These are phyloP conservation scores for Neocrepidodera transversa DNA, from an alignment of 2,888 invertebrate genomes.

Conservation along the genomic window DNA sequence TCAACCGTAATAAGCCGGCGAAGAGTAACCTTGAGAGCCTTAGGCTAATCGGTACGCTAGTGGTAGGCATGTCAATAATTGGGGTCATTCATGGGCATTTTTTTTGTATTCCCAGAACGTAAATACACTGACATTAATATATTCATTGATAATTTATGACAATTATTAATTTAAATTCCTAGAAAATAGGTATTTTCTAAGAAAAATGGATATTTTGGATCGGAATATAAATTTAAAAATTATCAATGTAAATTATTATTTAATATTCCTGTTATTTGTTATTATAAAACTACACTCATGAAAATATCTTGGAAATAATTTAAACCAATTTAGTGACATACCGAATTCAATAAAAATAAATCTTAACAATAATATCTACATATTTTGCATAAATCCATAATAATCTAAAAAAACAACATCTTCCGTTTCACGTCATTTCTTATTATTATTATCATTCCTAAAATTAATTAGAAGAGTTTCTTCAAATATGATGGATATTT, in stretches of 20 bases:
- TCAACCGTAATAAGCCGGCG: slow-evolving; percentile 13
- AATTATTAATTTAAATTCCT: no score
- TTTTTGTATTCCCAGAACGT: slow-evolving; percentile 8
- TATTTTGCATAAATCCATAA: not conserved
- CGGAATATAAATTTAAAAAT: no score
- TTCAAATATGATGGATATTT: no score
- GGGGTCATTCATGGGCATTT: slow-evolving; percentile 21
- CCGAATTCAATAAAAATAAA: not conserved
- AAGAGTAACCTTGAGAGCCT: slow-evolving; percentile 19
- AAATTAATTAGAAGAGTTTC: no score
- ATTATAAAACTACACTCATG: no score
- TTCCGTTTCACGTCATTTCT: not conserved
- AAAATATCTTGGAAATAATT: no score
- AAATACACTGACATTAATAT: slow-evolving; percentile 14
- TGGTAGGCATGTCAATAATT: slow-evolving; percentile 16
- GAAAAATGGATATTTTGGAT: no score
- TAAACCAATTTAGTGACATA: no score
- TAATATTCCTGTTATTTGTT: no score
- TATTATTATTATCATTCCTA: not conserved
- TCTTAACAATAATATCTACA: not conserved
- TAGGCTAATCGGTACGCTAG: not conserved
- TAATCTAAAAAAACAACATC: not conserved
- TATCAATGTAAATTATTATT: no score
- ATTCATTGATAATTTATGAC: not conserved
- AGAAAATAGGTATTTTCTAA: no score